Percentiles rank a stretch among this genome's conserved stretches.
These are phyloP conservation scores for Pseudeuparius sepicola DNA, from an alignment of 2,888 invertebrate species.

Conservation along the genomic window DNA sequence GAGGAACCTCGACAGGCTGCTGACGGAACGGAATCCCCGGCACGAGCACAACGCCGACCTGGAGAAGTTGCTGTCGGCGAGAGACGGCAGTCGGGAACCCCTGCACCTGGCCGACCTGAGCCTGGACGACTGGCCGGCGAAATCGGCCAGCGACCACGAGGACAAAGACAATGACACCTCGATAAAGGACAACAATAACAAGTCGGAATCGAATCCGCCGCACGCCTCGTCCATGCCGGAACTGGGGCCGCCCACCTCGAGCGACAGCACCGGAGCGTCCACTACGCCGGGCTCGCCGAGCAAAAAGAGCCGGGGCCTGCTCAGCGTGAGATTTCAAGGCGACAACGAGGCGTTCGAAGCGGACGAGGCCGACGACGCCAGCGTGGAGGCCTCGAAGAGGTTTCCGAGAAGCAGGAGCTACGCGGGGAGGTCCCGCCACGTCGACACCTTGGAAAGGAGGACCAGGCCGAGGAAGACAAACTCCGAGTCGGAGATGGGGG, in stretches of 20 bases:
- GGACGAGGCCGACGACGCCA: slow-evolving; percentile 36
- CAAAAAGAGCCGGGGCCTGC: slow-evolving; percentile 35
- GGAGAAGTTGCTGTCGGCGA: slow-evolving; percentile 43
- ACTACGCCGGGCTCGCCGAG: slow-evolving; percentile 38
- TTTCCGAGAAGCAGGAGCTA: slow-evolving; percentile 46
- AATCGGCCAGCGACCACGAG: slow-evolving; percentile 24
- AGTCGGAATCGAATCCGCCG: slow-evolving; percentile 30
- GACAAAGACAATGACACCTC: slow-evolving; percentile 28
- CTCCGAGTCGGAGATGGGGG: slow-evolving; percentile 33
- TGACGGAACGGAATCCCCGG: slow-evolving; percentile 40
- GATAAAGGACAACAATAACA: slow-evolving; percentile 29
- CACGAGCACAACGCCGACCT: slow-evolving; percentile 35
- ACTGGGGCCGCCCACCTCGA: slow-evolving; percentile 37
- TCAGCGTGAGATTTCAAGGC: slow-evolving; percentile 47
- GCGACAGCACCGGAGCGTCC: slow-evolving; percentile 24
- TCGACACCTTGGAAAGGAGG: slow-evolving; percentile 33
- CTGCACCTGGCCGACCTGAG: slow-evolving; percentile 49
- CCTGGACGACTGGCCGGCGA: slow-evolving; percentile 46
- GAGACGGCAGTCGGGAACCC: slow-evolving; percentile 50
- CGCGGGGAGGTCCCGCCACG: slow-evolving; percentile 41
- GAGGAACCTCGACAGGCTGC: slow-evolving; percentile 53
- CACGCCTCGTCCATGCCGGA: slow-evolving; percentile 57
- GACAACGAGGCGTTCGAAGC: slow-evolving; percentile 41
- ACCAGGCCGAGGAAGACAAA: slow-evolving; percentile 31
- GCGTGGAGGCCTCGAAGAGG: slow-evolving; percentile 31